Base-by-base conservation (phyloP, 2,113 vertebrate species). In the Alces alces region DNA sequence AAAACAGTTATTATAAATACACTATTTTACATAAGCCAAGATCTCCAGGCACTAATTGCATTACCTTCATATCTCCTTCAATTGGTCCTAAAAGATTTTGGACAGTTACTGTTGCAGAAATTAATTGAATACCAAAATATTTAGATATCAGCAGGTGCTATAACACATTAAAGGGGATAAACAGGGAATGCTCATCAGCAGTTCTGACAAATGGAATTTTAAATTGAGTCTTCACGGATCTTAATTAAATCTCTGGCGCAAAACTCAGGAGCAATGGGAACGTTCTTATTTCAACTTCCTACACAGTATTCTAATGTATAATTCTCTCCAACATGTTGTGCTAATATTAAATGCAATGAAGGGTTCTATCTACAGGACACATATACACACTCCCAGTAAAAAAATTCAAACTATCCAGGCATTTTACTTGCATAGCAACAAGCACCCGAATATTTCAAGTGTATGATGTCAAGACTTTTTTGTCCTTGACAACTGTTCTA, bases 191-290 rank as follows among this genome's bases (percentile, higher is more conserved):
- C n/a, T 76, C 58, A 54, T 80, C 54, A 73, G 82, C 50, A 66
- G 33, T 86, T 76, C 86, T 55, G 27, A 85, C 23, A 96, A 92
- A 88, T 58, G 27, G 11, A 70, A 90, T 95, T 70, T 78, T 28
- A 96, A 96, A 70, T 94, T 83, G 82, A 95, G 28, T 89, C 54
- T 93, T 95, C 16, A 7, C 39, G 15, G 21, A 64, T 73, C 14
- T 94, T 97, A 96, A 93, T 97, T 95, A 93, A 93, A 64, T 89
- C 66, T 60, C 57, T 91, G 50, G 80, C 89, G 25, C 21, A 90
- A 97, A 95, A 92, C 33, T 80, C 58, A 79, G 33, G 43, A 95
- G 19, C 21, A 95, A 16, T 55, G 13, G 80, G 16, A 73, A 91
- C 8, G 30, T 91, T 78, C 55, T 60, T 57, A 57, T 73, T 85